Evolutionary conservation across 2,797 vertebrate genomes (phyloP).

Genomic region (Eulemur albifrons): DNA sequence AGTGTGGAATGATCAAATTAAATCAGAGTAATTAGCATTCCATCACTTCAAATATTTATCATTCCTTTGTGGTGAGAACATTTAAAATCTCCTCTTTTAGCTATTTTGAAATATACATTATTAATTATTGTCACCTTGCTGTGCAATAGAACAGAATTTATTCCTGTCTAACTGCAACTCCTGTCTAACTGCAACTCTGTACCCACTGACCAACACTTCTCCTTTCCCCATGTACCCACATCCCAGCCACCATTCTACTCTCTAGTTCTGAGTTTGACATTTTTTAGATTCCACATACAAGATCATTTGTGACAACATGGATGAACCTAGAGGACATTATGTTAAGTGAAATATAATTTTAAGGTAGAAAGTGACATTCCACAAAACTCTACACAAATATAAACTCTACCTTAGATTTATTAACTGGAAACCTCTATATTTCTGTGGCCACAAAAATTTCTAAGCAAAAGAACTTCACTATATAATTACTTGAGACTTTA

Average conservation of each 20-base stretch:
- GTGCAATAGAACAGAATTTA: not conserved
- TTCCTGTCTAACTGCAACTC: not conserved
- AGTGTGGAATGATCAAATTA: not conserved
- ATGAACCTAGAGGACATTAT: not conserved
- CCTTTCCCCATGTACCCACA: not conserved
- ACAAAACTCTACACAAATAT: conserved; percentile 10
- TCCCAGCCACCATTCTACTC: not conserved
- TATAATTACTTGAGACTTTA: not conserved
- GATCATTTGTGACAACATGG: not conserved
- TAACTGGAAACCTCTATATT: not conserved
- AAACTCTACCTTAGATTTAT: not conserved
- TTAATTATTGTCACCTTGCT: not conserved
- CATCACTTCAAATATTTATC: not conserved
- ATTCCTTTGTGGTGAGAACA: not conserved
- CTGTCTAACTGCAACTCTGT: not conserved
- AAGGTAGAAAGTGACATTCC: not conserved
- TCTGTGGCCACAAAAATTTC: not conserved
- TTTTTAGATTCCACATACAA: not conserved
- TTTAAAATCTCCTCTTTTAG: not conserved
- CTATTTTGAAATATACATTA: not conserved
- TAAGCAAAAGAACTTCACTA: not conserved
- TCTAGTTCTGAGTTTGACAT: not conserved
- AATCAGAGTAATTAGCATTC: not conserved
- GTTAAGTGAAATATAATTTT: not conserved
- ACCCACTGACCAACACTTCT: not conserved